phyloP scores from a whole-genome alignment of 2,113 vertebrate genomes.

The Apeltes quadracus region DNA sequence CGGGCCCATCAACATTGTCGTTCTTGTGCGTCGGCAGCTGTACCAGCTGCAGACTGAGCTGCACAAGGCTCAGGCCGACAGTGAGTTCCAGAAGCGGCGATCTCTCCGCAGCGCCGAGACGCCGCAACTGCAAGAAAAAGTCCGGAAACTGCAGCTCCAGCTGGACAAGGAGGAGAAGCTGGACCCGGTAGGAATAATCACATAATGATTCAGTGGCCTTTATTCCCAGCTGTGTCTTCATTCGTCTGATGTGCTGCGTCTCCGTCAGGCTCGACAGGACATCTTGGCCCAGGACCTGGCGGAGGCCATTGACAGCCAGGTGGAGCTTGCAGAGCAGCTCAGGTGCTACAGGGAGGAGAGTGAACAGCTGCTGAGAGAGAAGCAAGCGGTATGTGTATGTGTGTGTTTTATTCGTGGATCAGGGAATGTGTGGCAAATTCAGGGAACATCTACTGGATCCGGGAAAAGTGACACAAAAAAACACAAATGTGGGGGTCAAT shows the following conservation, averaged over 20 bases:
- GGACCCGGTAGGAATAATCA: conserved; percentile 74
- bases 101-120: conserved; percentile 67
- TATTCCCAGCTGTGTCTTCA: neutral
- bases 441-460: neutral
- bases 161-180: conserved; percentile 78
- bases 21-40: conserved; percentile 70
- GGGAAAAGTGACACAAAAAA: neutral
- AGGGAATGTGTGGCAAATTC: conserved; percentile 22
- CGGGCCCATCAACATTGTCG: neutral
- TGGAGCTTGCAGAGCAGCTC: conserved; percentile 81
- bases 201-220: neutral
- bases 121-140: conserved; percentile 81
- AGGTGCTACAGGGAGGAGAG: conserved; percentile 78
- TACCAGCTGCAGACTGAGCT: conserved; percentile 85
- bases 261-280: conserved; percentile 76
- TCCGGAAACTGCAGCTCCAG: conserved; percentile 69
- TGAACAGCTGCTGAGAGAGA: conserved; percentile 70
- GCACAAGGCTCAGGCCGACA: conserved; percentile 73
- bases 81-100: conserved; percentile 74
- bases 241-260: neutral
- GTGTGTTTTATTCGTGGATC: neutral
- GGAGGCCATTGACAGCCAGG: conserved; percentile 80
- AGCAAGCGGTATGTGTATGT: conserved; percentile 71
- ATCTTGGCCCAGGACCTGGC: conserved; percentile 84
- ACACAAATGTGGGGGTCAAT: neutral